A percentile compares a stretch with the other conserved stretches of the same genome.
Conservation (phyloP, 2,797 vertebrate species). For the Rallus crepitans region DNA sequence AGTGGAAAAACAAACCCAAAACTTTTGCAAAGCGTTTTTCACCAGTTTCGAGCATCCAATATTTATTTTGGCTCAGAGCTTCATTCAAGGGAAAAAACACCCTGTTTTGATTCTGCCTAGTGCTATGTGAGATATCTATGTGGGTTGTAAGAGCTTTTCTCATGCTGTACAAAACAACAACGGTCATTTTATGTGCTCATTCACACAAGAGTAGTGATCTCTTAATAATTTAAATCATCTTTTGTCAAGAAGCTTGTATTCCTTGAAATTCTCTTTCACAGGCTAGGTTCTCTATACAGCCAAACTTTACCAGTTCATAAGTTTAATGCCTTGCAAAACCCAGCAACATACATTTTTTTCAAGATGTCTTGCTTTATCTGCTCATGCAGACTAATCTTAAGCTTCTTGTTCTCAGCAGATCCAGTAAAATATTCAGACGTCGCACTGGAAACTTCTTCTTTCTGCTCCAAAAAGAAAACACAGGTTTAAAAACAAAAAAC, state of each 20-base stretch:
- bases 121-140: background rate
- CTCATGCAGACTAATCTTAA: constrained; percentile 19
- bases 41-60: background rate
- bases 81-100: constrained; percentile 26
- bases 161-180: background rate
- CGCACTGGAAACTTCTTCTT: constrained; percentile 59
- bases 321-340: background rate
- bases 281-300: background rate
- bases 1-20: background rate
- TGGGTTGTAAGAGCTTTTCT: constrained; percentile 35
- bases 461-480: constrained; percentile 76
- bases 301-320: background rate
- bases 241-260: background rate
- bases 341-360: constrained; percentile 76
- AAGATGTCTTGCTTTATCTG: constrained; percentile 72
- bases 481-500: constrained; percentile 49
- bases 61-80: constrained; percentile 58
- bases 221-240: background rate
- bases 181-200: background rate
- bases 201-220: background rate
- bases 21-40: background rate
- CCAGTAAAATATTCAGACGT: constrained; percentile 77
- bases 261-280: background rate
- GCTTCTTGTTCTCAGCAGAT: constrained; percentile 48
- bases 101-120: constrained; percentile 28